These are phyloP conservation scores for Eonycteris spelaea DNA, from an alignment of 2,113 vertebrate genomes.

Conservation along the genomic window DNA sequence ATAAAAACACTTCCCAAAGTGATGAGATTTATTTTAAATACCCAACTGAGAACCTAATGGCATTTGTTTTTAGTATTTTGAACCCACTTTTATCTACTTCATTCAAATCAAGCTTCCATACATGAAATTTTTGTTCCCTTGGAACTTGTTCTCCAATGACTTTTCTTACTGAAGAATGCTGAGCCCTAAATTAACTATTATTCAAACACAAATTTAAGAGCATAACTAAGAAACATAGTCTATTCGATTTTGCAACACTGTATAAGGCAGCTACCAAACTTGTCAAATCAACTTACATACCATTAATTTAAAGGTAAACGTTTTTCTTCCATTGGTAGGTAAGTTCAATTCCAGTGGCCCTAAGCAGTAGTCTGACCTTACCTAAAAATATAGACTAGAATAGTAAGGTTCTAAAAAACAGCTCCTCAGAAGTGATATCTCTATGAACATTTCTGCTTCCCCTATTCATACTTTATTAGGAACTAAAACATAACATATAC, in stretches of 20 bases:
- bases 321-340: not conserved
- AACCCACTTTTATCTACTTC: not conserved
- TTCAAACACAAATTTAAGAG: constrained; percentile 22
- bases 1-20: constrained; percentile 23
- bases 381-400: constrained; percentile 34
- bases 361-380: not conserved
- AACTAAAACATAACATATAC: constrained; percentile 30
- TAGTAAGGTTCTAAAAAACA: not conserved
- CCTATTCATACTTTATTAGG: not conserved
- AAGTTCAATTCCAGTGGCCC: not conserved
- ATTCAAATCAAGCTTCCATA: constrained; percentile 24
- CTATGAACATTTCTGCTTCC: constrained; percentile 15
- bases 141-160: not conserved
- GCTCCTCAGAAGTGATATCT: not conserved
- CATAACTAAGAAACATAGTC: constrained; percentile 9
- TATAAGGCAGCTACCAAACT: not conserved
- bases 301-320: constrained; percentile 26
- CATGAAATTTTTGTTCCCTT: not conserved
- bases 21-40: constrained; percentile 32
- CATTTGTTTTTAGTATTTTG: constrained; percentile 32
- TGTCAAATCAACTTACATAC: not conserved
- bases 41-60: not conserved
- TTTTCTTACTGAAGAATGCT: constrained; percentile 13
- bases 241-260: not conserved
- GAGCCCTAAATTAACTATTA: not conserved